Evolutionary conservation across 2,888 invertebrate species (phyloP).

Genomic region (Eupithecia abbreviata): DNA sequence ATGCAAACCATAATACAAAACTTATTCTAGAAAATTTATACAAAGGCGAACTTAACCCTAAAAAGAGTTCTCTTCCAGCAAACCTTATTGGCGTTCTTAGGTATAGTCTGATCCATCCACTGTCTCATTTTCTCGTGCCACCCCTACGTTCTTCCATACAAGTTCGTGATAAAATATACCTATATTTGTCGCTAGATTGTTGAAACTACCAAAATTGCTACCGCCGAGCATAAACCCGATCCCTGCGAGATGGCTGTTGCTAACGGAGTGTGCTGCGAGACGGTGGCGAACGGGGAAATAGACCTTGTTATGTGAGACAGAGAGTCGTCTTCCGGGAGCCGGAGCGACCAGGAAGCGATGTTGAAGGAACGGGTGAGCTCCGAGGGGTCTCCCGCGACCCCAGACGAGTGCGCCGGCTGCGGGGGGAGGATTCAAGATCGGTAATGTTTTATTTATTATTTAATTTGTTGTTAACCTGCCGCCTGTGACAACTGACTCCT

Average conservation of each 20-base stretch:
- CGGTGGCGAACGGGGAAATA: slow-evolving; percentile 51
- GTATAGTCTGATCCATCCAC: background rate
- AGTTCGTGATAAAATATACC: slow-evolving; percentile 7
- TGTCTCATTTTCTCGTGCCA: background rate
- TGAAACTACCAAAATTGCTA: slow-evolving; percentile 34
- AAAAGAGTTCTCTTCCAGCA: too few species aligned
- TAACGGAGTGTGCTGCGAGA: slow-evolving; percentile 49
- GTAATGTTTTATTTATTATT: slow-evolving; percentile 53
- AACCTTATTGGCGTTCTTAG: too few species aligned
- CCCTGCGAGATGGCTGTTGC: slow-evolving; percentile 54
- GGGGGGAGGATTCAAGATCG: slow-evolving; percentile 85
- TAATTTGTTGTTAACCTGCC: too few species aligned
- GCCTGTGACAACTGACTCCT: too few species aligned
- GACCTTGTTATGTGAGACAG: slow-evolving; percentile 72
- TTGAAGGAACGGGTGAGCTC: slow-evolving; percentile 87
- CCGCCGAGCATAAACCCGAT: slow-evolving; percentile 30
- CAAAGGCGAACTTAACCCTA: too few species aligned
- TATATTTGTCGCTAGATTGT: slow-evolving; percentile 30
- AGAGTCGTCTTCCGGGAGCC: slow-evolving; percentile 61
- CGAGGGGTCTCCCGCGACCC: slow-evolving; percentile 72
- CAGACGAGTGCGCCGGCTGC: slow-evolving; percentile 85
- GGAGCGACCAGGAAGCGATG: slow-evolving; percentile 77
- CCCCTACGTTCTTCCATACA: background rate
- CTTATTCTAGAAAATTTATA: too few species aligned
- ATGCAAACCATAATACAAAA: too few species aligned